Evolutionary conservation across 2,797 vertebrate species (phyloP).

Genomic region (Danio jaintianensis): DNA sequence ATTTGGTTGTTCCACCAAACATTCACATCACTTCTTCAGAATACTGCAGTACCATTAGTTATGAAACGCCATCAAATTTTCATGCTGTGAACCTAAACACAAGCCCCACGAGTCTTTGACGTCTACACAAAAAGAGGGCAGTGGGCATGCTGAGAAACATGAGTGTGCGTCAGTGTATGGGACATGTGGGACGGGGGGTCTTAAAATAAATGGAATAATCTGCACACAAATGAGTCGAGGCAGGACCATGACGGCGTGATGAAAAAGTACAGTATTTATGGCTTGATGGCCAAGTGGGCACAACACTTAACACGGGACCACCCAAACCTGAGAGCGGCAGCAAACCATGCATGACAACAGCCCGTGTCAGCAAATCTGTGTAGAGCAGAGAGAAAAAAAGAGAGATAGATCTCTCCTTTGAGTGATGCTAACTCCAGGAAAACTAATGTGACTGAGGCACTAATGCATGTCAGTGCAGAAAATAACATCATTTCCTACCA

Average conservation of each 20-base stretch:
- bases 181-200: slow-evolving; percentile 41
- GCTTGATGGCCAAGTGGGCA: slow-evolving; percentile 55
- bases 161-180: slow-evolving; percentile 23
- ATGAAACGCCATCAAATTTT: background rate
- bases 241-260: slow-evolving; percentile 70
- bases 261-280: slow-evolving; percentile 78
- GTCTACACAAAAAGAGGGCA: background rate
- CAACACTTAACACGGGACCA: slow-evolving; percentile 52
- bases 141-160: background rate
- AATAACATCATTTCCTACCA: background rate
- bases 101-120: background rate
- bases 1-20: background rate
- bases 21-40: background rate
- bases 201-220: slow-evolving; percentile 62
- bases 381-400: background rate
- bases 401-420: background rate
- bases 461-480: slow-evolving; percentile 8
- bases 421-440: slow-evolving; percentile 1
- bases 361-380: slow-evolving; percentile 27
- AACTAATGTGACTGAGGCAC: background rate
- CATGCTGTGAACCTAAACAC: background rate
- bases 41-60: slow-evolving; percentile 6
- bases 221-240: slow-evolving; percentile 67
- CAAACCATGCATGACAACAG: slow-evolving; percentile 33
- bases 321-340: slow-evolving; percentile 55